These are phyloP conservation scores for Orthosia cruda DNA, from an alignment of 2,888 invertebrate species.

Conservation along the genomic window DNA sequence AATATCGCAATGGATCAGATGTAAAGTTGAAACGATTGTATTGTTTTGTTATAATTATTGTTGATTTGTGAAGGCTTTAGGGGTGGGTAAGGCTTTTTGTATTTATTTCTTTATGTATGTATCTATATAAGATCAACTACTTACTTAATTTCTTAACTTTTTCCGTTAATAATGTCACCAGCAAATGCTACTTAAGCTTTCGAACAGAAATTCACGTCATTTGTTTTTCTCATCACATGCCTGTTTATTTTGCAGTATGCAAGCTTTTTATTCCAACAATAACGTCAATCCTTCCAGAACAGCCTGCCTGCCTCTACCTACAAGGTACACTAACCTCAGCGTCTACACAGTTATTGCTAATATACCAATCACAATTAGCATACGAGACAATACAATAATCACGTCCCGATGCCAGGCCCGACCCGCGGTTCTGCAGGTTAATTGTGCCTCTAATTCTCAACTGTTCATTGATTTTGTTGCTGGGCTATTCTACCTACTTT, in stretches of 20 bases:
- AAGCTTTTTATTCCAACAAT: not conserved
- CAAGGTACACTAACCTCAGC: conserved; percentile 40
- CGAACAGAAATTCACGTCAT: no score
- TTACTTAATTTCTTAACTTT: no score
- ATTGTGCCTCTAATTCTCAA: conserved; percentile 77
- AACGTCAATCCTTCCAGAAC: conserved; percentile 21
- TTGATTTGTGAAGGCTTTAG: conserved; percentile 39
- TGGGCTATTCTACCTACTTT: conserved; percentile 2
- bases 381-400: conserved; percentile 69
- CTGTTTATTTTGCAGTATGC: not conserved
- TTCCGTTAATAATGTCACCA: no score
- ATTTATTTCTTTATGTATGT: not conserved
- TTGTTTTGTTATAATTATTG: conserved; percentile 64
- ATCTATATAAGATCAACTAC: no score
- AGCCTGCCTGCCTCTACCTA: conserved; percentile 21
- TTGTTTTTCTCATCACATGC: not conserved
- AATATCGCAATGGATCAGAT: conserved; percentile 67
- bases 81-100: conserved; percentile 4
- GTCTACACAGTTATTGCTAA: conserved; percentile 57
- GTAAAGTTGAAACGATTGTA: conserved; percentile 69
- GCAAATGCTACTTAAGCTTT: not conserved
- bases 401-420: conserved; percentile 63
- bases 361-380: conserved; percentile 67
- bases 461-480: conserved; percentile 87
- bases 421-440: conserved; percentile 68